These are phyloP conservation scores for Emberiza fucata DNA, from an alignment of 2,113 vertebrate species.

Conservation along the genomic window DNA sequence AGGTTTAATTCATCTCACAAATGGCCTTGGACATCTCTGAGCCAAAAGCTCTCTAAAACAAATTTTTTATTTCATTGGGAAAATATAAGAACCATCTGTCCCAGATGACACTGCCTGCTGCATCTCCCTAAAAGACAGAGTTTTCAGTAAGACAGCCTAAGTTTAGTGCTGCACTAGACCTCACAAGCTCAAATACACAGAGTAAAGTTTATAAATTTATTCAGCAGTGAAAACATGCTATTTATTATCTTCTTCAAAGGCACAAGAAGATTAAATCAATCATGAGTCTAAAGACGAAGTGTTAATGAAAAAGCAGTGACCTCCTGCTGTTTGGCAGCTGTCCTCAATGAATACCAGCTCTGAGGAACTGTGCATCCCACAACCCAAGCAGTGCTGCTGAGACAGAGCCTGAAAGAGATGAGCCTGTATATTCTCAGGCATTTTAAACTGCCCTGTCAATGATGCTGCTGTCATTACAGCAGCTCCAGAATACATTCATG, in stretches of 20 bases:
- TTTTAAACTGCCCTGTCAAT: not conserved
- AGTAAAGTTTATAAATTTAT: not conserved
- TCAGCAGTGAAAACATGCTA: not conserved
- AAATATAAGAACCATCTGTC: not conserved
- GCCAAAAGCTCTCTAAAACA: not conserved
- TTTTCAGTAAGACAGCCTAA: not conserved
- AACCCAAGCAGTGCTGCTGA: not conserved
- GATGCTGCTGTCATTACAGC: not conserved
- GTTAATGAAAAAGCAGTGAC: slow-evolving; percentile 16
- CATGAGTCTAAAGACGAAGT: not conserved
- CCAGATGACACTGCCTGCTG: not conserved
- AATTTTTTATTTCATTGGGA: not conserved
- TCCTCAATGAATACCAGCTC: not conserved
- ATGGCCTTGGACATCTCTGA: not conserved
- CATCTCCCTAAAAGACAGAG: not conserved
- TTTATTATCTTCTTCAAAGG: slow-evolving; percentile 14
- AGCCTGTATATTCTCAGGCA: not conserved
- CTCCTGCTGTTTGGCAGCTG: not conserved
- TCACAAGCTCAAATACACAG: not conserved
- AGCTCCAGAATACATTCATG: not conserved
- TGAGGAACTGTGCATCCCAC: not conserved
- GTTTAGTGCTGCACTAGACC: not conserved
- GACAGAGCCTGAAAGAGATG: not conserved
- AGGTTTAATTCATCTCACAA: not conserved
- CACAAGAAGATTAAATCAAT: not conserved